Evolutionary conservation across 2,797 vertebrate species (phyloP).

Genomic region (Sebastes vulpes): DNA sequence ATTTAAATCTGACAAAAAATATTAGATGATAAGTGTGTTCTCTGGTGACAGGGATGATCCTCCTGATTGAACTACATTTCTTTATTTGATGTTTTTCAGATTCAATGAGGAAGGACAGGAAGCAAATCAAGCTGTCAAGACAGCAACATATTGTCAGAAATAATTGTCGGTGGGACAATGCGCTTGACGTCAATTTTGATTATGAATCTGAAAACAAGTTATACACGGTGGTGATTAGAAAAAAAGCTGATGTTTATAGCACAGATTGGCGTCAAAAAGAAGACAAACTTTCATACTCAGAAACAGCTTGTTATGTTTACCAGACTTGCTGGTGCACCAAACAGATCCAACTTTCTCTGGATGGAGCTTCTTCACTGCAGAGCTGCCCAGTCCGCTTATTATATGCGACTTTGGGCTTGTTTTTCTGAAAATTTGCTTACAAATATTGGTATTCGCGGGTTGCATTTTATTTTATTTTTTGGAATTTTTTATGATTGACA

Average conservation of each 20-base stretch:
- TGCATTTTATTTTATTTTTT: too few relatives aligned
- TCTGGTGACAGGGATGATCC: neutral
- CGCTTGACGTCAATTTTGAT: neutral
- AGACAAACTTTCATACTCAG: neutral
- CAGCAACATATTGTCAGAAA: neutral
- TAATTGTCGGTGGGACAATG: constrained; percentile 14
- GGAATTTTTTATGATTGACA: too few relatives aligned
- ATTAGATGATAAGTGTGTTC: neutral
- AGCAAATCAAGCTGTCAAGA: neutral
- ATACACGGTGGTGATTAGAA: neutral
- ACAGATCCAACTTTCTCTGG: neutral
- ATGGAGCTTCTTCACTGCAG: neutral
- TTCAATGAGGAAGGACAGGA: neutral
- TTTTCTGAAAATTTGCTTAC: too few relatives aligned
- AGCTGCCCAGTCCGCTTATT: too few relatives aligned
- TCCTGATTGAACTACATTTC: neutral
- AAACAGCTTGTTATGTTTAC: constrained; percentile 16
- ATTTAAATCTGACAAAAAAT: neutral
- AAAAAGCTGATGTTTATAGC: neutral
- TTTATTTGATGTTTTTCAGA: neutral
- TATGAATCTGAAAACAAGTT: neutral
- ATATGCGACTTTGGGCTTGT: too few relatives aligned
- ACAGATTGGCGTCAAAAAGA: neutral
- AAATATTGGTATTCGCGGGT: too few relatives aligned
- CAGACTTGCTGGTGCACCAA: neutral